Conservation (phyloP, 2,888 invertebrate species). For the Epinotia nisella region DNA sequence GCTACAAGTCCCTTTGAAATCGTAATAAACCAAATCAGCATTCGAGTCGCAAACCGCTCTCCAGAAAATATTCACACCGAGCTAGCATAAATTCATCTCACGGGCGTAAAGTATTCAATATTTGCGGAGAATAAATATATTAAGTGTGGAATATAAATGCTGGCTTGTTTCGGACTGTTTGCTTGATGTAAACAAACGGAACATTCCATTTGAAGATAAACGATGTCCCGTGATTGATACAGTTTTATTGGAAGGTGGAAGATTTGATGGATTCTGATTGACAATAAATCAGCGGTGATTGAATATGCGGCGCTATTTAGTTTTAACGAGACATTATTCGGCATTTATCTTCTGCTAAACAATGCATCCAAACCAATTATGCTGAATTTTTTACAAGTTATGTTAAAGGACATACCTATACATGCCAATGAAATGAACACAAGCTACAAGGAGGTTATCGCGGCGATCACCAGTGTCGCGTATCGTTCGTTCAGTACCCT, state of each 20-base stretch:
- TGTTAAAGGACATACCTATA: too few species aligned
- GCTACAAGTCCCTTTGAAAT: constrained; percentile 24
- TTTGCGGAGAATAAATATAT: constrained; percentile 27
- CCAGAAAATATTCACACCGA: constrained; percentile 28
- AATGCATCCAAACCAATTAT: background rate
- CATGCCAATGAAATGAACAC: background rate
- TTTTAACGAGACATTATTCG: constrained; percentile 15
- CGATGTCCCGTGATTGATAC: constrained; percentile 32
- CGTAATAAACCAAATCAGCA: constrained; percentile 36
- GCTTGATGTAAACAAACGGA: constrained; percentile 11
- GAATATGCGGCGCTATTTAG: constrained; percentile 28
- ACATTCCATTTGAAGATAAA: constrained; percentile 32
- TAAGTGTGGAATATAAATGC: constrained; percentile 29
- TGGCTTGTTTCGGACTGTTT: constrained; percentile 20
- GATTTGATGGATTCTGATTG: constrained; percentile 41
- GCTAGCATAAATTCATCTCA: constrained; percentile 31
- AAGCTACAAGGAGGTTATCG: constrained; percentile 3
- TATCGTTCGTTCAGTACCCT: background rate
- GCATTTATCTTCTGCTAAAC: background rate
- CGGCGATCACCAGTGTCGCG: background rate
- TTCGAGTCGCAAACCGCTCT: constrained; percentile 32
- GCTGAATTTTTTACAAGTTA: too few species aligned
- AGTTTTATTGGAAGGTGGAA: constrained; percentile 34
- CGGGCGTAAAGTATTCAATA: constrained; percentile 27
- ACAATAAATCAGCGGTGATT: constrained; percentile 35